Evolutionary conservation across 2,888 invertebrate genomes (phyloP).

Genomic region (Nymphalis urticae): DNA sequence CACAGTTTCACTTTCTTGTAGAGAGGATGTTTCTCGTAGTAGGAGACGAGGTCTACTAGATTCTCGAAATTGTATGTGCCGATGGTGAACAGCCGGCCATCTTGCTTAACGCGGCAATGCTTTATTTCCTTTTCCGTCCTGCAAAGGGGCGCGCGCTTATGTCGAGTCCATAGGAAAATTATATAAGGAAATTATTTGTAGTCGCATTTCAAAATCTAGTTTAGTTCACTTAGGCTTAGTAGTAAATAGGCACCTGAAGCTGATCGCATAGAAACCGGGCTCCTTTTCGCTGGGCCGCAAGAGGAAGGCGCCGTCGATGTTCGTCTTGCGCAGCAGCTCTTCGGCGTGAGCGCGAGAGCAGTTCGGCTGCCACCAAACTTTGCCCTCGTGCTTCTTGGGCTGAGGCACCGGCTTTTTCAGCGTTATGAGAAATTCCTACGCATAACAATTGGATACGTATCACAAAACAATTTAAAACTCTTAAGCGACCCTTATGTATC

Average conservation of each 20-base stretch:
- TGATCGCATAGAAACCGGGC: constrained; percentile 92
- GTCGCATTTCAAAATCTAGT: neutral
- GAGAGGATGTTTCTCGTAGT: constrained; percentile 94
- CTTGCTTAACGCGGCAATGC: constrained; percentile 96
- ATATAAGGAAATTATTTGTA: neutral
- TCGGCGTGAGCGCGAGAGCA: constrained; percentile 92
- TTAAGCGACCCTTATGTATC: neutral
- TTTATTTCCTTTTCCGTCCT: constrained; percentile 97
- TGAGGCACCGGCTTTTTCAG: constrained; percentile 96
- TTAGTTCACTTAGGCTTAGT: constrained; percentile 5
- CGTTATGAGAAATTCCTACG: constrained; percentile 91
- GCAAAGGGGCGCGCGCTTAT: constrained; percentile 43
- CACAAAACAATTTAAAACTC: neutral
- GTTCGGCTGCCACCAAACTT: constrained; percentile 95
- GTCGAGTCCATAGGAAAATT: neutral
- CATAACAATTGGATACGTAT: neutral
- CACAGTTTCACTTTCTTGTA: constrained; percentile 94
- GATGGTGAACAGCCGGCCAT: constrained; percentile 94
- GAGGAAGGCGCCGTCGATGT: constrained; percentile 95
- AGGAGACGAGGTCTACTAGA: constrained; percentile 94
- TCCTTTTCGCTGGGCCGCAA: constrained; percentile 96
- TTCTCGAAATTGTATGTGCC: constrained; percentile 97
- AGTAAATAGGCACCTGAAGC: constrained; percentile 86
- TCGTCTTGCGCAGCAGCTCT: constrained; percentile 90
- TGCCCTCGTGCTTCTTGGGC: constrained; percentile 95